phyloP scores from a whole-genome alignment of 2,888 invertebrate species.

The Epistrophe grossulariae region DNA sequence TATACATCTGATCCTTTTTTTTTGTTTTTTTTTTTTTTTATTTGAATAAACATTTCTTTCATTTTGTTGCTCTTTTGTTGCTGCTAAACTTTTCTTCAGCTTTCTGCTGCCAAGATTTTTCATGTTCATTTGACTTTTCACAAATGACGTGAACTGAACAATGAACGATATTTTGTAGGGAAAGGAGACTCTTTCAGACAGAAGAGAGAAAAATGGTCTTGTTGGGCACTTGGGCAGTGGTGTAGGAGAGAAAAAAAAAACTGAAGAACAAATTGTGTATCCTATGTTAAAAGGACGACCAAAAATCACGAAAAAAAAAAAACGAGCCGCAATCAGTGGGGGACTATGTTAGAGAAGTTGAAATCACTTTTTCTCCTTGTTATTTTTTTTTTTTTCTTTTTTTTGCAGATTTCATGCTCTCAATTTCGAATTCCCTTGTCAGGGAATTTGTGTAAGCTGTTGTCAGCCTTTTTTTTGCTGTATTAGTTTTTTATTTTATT shows the following conservation, averaged over 20 bases:
- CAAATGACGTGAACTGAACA: constrained; percentile 47
- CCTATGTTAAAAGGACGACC: constrained; percentile 33
- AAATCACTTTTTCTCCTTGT: constrained; percentile 33
- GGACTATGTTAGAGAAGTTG: constrained; percentile 54
- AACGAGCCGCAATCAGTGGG: constrained; percentile 66
- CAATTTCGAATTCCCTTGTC: constrained; percentile 60
- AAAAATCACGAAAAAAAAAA: constrained; percentile 52
- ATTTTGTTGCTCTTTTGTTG: constrained; percentile 13
- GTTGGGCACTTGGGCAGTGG: background rate
- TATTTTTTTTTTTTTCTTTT: constrained; percentile 23
- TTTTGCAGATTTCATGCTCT: constrained; percentile 38
- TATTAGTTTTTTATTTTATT: constrained; percentile 25
- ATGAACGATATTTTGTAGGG: constrained; percentile 2
- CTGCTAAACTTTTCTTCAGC: constrained; percentile 23
- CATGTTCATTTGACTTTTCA: constrained; percentile 61
- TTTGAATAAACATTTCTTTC: constrained; percentile 50
- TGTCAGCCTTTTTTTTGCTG: constrained; percentile 23
- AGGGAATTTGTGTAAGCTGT: constrained; percentile 52
- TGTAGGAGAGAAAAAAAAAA: background rate
- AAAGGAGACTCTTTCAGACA: constrained; percentile 11
- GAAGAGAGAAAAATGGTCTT: constrained; percentile 1
- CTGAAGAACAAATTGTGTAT: constrained; percentile 9
- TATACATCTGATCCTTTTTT: background rate
- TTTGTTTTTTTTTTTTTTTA: background rate
- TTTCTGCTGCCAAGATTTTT: constrained; percentile 54